Evolutionary conservation across 2,797 vertebrate genomes (phyloP).

Genomic region (Phoxinus dragarum): DNA sequence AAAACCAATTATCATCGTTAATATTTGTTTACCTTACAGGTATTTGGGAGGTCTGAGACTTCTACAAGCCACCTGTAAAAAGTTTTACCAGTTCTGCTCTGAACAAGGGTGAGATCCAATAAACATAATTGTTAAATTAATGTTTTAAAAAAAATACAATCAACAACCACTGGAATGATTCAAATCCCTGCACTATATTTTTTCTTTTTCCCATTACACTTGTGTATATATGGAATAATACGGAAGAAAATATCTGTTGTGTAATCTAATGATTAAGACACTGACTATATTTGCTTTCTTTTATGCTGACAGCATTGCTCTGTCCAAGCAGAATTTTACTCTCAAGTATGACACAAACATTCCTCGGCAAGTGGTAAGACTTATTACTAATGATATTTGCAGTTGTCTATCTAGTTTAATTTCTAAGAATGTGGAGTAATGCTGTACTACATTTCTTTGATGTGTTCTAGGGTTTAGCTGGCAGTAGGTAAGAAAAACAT

Average conservation of each 20-base stretch:
- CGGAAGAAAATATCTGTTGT: not conserved
- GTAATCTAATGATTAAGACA: not conserved
- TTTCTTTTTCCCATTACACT: not conserved
- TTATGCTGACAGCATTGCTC: conserved; percentile 75
- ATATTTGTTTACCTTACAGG: conserved; percentile 61
- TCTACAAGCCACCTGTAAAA: conserved; percentile 86
- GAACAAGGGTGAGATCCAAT: conserved; percentile 79
- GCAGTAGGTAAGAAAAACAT: conserved; percentile 79
- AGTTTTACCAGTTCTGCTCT: conserved; percentile 88
- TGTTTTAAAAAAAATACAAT: not conserved
- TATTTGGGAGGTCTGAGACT: conserved; percentile 84
- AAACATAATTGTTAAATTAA: not conserved
- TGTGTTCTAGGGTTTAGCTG: conserved; percentile 80
- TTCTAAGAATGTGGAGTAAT: not conserved
- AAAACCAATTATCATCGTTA: not conserved
- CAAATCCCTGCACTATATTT: not conserved
- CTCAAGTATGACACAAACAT: conserved; percentile 88
- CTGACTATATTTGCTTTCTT: not conserved
- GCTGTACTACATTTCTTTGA: conserved; percentile 43
- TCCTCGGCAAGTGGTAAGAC: conserved; percentile 85
- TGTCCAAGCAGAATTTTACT: conserved; percentile 87
- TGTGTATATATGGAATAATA: not conserved
- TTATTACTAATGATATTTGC: not conserved
- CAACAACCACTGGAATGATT: not conserved
- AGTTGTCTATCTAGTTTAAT: not conserved